Percentiles rank a stretch among this genome's conserved stretches.
phyloP scores from a whole-genome alignment of 2,797 vertebrate genomes.

The Anas flavirostris region DNA sequence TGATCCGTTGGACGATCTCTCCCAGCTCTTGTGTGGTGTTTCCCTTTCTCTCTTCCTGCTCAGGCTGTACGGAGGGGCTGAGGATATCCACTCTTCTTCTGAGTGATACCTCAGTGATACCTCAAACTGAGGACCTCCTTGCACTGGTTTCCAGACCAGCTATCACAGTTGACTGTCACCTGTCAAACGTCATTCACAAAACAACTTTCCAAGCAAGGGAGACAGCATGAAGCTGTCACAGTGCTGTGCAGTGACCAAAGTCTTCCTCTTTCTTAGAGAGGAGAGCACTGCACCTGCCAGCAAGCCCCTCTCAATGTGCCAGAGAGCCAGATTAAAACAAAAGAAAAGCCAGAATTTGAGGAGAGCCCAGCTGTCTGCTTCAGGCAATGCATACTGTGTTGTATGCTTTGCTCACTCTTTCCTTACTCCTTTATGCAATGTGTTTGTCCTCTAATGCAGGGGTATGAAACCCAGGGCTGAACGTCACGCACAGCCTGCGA shows the following conservation, averaged over 20 bases:
- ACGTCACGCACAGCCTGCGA: background rate
- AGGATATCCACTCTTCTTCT: background rate
- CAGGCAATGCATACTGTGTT: rapidly evolving
- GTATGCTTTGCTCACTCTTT: rapidly evolving
- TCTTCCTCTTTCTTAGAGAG: background rate
- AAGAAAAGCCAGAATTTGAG: background rate
- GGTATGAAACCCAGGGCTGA: background rate
- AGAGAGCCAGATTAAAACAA: background rate
- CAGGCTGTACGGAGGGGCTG: background rate
- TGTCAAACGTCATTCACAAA: background rate
- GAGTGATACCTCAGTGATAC: background rate
- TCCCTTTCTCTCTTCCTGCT: background rate
- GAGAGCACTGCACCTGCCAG: background rate
- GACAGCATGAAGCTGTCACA: background rate
- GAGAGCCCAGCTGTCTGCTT: background rate
- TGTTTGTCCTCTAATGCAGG: background rate
- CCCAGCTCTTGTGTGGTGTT: background rate
- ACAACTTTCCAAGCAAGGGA: background rate
- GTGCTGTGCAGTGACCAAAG: background rate
- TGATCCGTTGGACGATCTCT: background rate
- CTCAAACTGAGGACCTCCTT: background rate
- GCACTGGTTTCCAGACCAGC: background rate
- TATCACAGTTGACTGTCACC: background rate
- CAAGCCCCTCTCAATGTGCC: background rate
- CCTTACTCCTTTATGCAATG: background rate